Evolutionary conservation across 2,888 invertebrate genomes (phyloP).

Genomic region (Chloroclystis v-ata): DNA sequence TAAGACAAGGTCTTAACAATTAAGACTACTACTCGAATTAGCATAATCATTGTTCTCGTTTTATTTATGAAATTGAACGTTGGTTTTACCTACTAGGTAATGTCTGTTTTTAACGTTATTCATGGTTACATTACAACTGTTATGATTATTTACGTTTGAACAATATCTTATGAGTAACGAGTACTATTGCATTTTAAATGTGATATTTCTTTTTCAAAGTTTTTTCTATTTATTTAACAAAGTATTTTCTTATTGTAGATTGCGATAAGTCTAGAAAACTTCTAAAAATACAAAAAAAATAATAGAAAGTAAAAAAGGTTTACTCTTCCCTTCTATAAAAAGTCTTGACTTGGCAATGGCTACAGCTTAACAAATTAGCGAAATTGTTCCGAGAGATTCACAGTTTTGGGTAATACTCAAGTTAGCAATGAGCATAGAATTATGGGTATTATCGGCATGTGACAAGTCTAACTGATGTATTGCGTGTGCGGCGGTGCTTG

Average conservation of each 20-base stretch:
- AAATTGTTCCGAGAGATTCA: slow-evolving; percentile 2
- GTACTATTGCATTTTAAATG: too few species aligned
- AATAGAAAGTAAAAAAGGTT: too few species aligned
- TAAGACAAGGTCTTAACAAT: slow-evolving; percentile 13
- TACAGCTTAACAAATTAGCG: not conserved
- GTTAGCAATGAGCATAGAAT: slow-evolving; percentile 12
- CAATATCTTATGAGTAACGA: too few species aligned
- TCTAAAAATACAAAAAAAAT: too few species aligned
- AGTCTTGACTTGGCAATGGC: not conserved
- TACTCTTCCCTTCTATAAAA: too few species aligned
- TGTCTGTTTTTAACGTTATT: not conserved
- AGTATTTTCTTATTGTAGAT: too few species aligned
- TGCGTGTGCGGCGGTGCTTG: slow-evolving; percentile 42
- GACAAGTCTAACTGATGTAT: slow-evolving; percentile 39
- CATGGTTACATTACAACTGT: too few species aligned
- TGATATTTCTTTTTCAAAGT: too few species aligned
- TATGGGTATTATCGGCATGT: slow-evolving; percentile 23
- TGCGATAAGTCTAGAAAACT: too few species aligned
- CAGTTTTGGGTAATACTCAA: slow-evolving; percentile 5
- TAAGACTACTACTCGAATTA: slow-evolving; percentile 20
- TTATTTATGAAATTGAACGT: slow-evolving; percentile 12
- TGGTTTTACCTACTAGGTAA: not conserved
- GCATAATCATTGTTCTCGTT: slow-evolving; percentile 21
- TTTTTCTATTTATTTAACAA: too few species aligned
- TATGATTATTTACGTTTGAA: too few species aligned